Percentiles rank a stretch among this genome's conserved stretches.
Evolutionary conservation across 2,797 vertebrate genomes (phyloP).

Genomic region (Thaleichthys pacificus): DNA sequence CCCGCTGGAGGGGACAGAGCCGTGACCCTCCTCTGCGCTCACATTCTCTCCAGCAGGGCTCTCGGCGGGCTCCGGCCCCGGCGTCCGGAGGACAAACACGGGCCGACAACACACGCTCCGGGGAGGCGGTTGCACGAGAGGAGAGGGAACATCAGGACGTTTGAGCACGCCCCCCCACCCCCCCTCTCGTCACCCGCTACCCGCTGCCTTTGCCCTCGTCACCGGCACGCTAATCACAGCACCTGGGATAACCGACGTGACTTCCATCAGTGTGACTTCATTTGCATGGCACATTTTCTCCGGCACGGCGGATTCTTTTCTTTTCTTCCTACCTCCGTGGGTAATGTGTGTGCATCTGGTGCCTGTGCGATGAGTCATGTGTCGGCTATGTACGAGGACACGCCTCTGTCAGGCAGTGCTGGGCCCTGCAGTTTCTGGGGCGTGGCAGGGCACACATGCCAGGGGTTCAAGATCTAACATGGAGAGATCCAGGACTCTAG

Average conservation of each 20-base stretch:
- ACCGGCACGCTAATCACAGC: neutral
- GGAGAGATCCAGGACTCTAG: neutral
- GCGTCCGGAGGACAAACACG: too few species aligned
- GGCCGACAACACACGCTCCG: too few species aligned
- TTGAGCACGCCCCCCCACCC: too few species aligned
- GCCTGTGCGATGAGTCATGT: constrained; percentile 12
- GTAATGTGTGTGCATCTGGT: too few species aligned
- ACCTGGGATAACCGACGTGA: neutral
- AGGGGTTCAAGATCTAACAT: neutral
- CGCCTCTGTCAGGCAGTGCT: constrained; percentile 15
- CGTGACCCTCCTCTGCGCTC: constrained; percentile 10
- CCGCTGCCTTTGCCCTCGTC: too few species aligned
- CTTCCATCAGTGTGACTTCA: neutral
- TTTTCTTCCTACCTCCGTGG: too few species aligned
- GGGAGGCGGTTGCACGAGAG: too few species aligned
- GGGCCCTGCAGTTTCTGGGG: constrained; percentile 18
- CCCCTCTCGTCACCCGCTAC: too few species aligned
- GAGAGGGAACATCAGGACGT: too few species aligned
- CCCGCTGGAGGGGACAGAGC: constrained; percentile 21
- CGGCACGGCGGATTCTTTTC: neutral
- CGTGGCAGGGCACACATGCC: neutral
- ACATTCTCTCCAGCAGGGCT: constrained; percentile 6
- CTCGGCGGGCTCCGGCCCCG: too few species aligned
- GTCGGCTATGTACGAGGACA: neutral
- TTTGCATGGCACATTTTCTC: neutral